These are phyloP conservation scores for Leptinotarsa peninsularis DNA, from an alignment of 2,888 invertebrate species.

Conservation along the genomic window DNA sequence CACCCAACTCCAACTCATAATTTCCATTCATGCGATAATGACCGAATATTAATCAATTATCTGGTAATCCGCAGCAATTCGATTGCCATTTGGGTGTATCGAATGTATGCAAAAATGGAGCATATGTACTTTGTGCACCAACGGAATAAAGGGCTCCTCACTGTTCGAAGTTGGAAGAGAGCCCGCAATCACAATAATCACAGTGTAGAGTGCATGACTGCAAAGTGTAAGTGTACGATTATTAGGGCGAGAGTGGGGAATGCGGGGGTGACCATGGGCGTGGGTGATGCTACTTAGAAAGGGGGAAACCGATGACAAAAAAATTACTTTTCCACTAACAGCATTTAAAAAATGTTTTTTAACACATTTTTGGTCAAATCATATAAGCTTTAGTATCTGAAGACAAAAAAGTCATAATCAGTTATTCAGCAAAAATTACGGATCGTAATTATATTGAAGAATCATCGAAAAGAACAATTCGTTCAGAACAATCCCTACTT, in stretches of 20 bases:
- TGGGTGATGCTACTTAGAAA: background rate
- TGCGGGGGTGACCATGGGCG: constrained; percentile 5
- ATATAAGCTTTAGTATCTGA: too few species aligned
- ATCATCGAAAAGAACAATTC: too few species aligned
- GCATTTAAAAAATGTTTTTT: too few species aligned
- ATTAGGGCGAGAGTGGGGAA: constrained; percentile 34
- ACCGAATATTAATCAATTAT: constrained; percentile 41
- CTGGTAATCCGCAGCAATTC: constrained; percentile 37
- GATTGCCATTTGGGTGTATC: constrained; percentile 40
- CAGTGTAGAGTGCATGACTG: constrained; percentile 52
- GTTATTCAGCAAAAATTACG: too few species aligned
- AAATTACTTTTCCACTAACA: background rate
- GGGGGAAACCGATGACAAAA: background rate
- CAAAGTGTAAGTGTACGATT: constrained; percentile 52
- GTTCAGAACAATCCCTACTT: too few species aligned
- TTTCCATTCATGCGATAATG: constrained; percentile 38
- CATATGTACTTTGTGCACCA: constrained; percentile 34
- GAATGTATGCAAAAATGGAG: constrained; percentile 41
- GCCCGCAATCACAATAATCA: constrained; percentile 52
- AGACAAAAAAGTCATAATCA: too few species aligned
- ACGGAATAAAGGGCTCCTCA: constrained; percentile 19
- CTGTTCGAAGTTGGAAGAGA: constrained; percentile 16
- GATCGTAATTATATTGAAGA: too few species aligned
- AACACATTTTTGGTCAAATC: too few species aligned
- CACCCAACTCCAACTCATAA: constrained; percentile 6